phyloP scores from a whole-genome alignment of 2,888 invertebrate genomes.

The Drosophila greeni region DNA sequence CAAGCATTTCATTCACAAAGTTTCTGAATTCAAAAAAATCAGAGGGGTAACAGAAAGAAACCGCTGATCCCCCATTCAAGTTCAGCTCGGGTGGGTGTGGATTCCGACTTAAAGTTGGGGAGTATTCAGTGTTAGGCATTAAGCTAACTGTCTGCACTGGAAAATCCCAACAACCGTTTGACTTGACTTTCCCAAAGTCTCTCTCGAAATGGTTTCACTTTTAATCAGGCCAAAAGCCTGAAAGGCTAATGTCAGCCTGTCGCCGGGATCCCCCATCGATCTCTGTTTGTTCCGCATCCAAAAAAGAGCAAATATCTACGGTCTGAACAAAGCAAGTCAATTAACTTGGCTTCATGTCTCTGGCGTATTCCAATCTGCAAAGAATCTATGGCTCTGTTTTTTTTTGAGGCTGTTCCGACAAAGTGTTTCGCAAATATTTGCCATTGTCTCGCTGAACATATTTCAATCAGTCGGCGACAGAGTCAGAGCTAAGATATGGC shows the following conservation, averaged over 20 bases:
- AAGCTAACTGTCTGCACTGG: slow-evolving; percentile 21
- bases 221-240: slow-evolving; percentile 25
- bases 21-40: background rate
- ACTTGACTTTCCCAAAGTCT: slow-evolving; percentile 21
- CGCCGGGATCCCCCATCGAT: slow-evolving; percentile 15
- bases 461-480: slow-evolving; percentile 56
- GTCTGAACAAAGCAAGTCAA: slow-evolving; percentile 37
- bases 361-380: slow-evolving; percentile 21
- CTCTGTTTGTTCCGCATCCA: slow-evolving; percentile 18
- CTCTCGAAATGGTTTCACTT: slow-evolving; percentile 29
- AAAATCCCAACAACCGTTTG: slow-evolving; percentile 22
- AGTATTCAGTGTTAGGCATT: background rate
- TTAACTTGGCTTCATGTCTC: slow-evolving; percentile 35
- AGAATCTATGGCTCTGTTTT: slow-evolving; percentile 18
- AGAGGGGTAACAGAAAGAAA: background rate
- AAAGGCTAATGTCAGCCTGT: slow-evolving; percentile 30
- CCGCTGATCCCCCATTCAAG: slow-evolving; percentile 24
- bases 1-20: slow-evolving; percentile 34
- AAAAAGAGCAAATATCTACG: slow-evolving; percentile 14
- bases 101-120: background rate
- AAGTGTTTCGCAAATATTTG: slow-evolving; percentile 64
- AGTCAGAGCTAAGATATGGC: slow-evolving; percentile 49
- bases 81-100: slow-evolving; percentile 27
- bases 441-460: slow-evolving; percentile 54
- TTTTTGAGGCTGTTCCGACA: slow-evolving; percentile 37